phyloP scores from a whole-genome alignment of 2,113 vertebrate genomes.

The Nipponia nippon region DNA sequence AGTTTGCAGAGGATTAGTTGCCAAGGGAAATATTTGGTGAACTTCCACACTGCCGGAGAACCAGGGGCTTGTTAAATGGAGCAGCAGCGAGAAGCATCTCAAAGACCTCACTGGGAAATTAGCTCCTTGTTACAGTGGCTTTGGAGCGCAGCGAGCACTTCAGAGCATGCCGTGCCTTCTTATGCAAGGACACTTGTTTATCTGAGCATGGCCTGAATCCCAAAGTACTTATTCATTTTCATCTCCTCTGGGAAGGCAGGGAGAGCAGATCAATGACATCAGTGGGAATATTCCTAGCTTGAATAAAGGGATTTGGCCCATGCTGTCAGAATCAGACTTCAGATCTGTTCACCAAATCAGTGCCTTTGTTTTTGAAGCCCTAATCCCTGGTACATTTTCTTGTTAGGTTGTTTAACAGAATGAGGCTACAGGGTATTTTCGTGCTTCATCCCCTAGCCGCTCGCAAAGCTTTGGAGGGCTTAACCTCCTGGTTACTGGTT shows the following conservation, averaged over 20 bases:
- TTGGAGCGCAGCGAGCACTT: not conserved
- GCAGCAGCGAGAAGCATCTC: not conserved
- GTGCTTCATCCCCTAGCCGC: not conserved
- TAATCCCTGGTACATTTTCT: constrained; percentile 38
- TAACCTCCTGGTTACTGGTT: not conserved
- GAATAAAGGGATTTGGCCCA: constrained; percentile 50
- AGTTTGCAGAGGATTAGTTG: constrained; percentile 35
- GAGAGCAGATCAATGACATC: constrained; percentile 43
- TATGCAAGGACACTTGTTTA: constrained; percentile 17
- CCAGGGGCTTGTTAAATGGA: not conserved
- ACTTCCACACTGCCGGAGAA: not conserved
- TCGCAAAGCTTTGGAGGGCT: not conserved
- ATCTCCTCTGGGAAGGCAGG: not conserved
- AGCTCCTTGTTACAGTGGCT: constrained; percentile 12
- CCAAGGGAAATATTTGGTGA: constrained; percentile 22
- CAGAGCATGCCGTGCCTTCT: constrained; percentile 18
- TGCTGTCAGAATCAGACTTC: constrained; percentile 44
- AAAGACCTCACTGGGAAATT: constrained; percentile 32
- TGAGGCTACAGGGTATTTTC: not conserved
- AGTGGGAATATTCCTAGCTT: constrained; percentile 37
- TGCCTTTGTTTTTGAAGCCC: constrained; percentile 23
- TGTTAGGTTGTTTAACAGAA: constrained; percentile 21
- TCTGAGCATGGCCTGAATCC: constrained; percentile 48
- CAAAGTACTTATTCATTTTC: constrained; percentile 28
- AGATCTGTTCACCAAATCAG: constrained; percentile 41